Evolutionary conservation across 2,888 invertebrate species (phyloP), one percentile per base, ranked within the genome.

Genomic region (Zaprionus lineosus): DNA sequence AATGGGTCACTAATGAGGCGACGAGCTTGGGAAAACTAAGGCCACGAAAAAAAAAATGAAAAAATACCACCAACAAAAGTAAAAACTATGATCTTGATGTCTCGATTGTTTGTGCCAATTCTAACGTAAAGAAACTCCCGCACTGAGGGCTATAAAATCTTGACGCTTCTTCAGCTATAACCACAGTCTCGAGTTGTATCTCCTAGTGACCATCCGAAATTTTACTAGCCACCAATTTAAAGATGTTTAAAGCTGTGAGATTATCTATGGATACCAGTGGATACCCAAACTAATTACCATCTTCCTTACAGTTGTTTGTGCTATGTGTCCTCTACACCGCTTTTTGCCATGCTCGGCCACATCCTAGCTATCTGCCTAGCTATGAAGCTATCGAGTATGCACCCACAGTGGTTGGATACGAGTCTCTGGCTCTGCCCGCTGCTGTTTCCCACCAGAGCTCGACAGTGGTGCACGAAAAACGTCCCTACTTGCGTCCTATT

Each of bases 381-480:
- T 87, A 87, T n/a, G 78, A 79, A 18, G 46, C 81, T 5, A 78
- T 87, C 31, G 82, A 84, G 16, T 79, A 88, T 43, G 75, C 85
- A 4, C 89, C 89, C 5, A 81, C 86, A 2, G 52, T 89, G 8
- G 57, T 89, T 3, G 89, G 89, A 2, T 89, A 89, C 18, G 78
- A 86, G 9, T 53, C 84, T 0, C 58, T 78, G 15, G 71, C 77
- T 0, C 12, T 86, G 47, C 89, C 89, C 4, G 81, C 89, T 0
- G 89, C 89, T 1, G 72, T 89, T 2, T 89, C 89, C 6, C 89
- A 89, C 56, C 89, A 89, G 61, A 89, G 89, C 52, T 88, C 88
- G 33, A 89, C 89, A 8, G 88, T 89, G 62, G 87, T 89, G 9
- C 89, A 89, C 41, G 89, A 89, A 69, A 89, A 88, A 55, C 86